Evolutionary conservation across 2,113 vertebrate genomes (phyloP).

Genomic region (Orcinus orca): DNA sequence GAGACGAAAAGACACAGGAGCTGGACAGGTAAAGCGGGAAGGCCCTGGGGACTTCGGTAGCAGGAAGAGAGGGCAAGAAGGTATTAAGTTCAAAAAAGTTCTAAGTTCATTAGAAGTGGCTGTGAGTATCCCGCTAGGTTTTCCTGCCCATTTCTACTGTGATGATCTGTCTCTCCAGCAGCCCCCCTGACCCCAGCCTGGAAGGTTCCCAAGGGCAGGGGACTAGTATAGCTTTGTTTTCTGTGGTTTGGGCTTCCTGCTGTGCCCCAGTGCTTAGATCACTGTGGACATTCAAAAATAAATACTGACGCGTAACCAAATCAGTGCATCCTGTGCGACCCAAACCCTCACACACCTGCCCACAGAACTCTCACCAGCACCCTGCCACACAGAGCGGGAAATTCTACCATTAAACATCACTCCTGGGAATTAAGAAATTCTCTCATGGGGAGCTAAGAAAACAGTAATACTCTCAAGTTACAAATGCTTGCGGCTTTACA

Average conservation of each 20-base stretch:
- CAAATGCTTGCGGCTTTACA: not conserved
- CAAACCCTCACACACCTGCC: not conserved
- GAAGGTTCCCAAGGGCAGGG: not conserved
- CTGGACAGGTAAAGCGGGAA: not conserved
- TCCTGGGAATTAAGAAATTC: not conserved
- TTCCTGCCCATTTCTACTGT: not conserved
- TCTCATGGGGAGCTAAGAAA: not conserved
- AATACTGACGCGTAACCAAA: not conserved
- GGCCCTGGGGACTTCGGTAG: fast-evolving
- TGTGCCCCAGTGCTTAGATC: not conserved
- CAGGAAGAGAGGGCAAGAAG: not conserved
- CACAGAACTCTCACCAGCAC: not conserved
- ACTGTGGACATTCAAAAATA: not conserved
- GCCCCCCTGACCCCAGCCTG: not conserved
- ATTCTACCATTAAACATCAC: not conserved
- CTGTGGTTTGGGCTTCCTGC: not conserved
- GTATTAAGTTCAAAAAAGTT: not conserved
- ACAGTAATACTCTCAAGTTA: not conserved
- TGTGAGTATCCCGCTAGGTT: not conserved
- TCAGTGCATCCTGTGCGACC: not conserved
- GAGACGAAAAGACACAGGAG: not conserved
- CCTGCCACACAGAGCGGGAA: not conserved
- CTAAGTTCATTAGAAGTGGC: not conserved
- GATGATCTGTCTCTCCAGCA: not conserved
- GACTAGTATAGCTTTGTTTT: not conserved